Evolutionary conservation across 2,113 vertebrate genomes (phyloP), one percentile per base, ranked within the genome.

Genomic region (Pelvicachromis taeniatus): DNA sequence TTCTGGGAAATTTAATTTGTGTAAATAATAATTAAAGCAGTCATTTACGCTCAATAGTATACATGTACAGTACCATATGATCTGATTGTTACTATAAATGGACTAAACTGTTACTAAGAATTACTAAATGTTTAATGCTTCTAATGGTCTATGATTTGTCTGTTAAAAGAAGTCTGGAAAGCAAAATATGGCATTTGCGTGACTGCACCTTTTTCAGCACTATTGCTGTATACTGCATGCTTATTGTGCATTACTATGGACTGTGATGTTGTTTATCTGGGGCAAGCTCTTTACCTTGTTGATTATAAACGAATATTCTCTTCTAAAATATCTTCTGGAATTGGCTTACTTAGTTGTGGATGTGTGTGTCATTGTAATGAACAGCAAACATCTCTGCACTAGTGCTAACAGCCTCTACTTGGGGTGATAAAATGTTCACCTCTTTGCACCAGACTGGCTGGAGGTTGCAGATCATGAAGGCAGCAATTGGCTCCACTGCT

Each of bases 401-500:
- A 55, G 21, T 42, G 38, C 33, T 58, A 55, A 79, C 16, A 23
- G 21, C 21, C 26, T 78, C 14, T 56, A 23, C 21, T 56, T 78
- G 5, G 26, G 1, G 33, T 58, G 35, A 58, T 42, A 29, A 26
- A 58, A 42, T 40, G 17, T 29, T 40, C 53, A 56, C 53, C n/a
- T 56, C 56, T 55, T 78, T 54, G 33, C 19, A 78, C 52, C 33
- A 55, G 8, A 55, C 75, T 78, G 35, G n/a, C 2, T 56, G 16
- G 42, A 19, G 23, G 53, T 42, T 38, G 35, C 31, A 56, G n/a
- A 29, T 78, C 16, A 23, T 79, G 11, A 26, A 59, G 38, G 38
- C 38, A 79, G 77, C 54, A 79, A 9, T 29, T 31, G 70, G 45
- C 45, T 75, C 45, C 70, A 75, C 70, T 50, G 68, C 68, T 75